phyloP scores from a whole-genome alignment of 2,888 invertebrate genomes.

The Perizoma affinitatum region DNA sequence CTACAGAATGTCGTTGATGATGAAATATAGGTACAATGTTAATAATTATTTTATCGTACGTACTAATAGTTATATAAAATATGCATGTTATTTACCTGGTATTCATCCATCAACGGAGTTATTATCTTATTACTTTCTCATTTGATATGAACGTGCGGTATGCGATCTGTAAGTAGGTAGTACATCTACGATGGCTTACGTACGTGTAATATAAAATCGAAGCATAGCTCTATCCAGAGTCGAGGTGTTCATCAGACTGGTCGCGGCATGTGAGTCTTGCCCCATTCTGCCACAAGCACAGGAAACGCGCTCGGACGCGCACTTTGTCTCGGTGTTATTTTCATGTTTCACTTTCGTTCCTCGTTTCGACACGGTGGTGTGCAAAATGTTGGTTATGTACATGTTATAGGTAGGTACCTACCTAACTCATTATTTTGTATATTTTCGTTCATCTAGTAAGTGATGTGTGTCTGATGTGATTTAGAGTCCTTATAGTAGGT shows the following conservation, averaged over 20 bases:
- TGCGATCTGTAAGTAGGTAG: slow-evolving; percentile 44
- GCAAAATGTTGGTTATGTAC: slow-evolving; percentile 22
- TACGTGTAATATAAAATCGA: slow-evolving; percentile 3
- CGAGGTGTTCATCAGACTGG: slow-evolving; percentile 3
- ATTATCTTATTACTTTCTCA: slow-evolving; percentile 61
- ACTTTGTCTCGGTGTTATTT: slow-evolving; percentile 67
- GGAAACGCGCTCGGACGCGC: slow-evolving; percentile 75
- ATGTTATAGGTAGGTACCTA: slow-evolving; percentile 4
- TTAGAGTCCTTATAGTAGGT: too few species aligned
- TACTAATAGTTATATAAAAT: slow-evolving; percentile 9
- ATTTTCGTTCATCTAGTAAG: too few species aligned
- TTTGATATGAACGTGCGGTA: slow-evolving; percentile 49
- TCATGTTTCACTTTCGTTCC: slow-evolving; percentile 72
- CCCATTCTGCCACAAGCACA: slow-evolving; percentile 61
- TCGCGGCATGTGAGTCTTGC: slow-evolving; percentile 12
- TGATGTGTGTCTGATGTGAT: too few species aligned
- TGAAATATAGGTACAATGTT: too few species aligned
- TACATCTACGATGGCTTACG: slow-evolving; percentile 1
- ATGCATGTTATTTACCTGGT: slow-evolving; percentile 60
- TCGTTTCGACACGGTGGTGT: slow-evolving; percentile 52
- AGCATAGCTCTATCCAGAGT: not conserved
- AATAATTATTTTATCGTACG: not conserved
- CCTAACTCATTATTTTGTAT: too few species aligned
- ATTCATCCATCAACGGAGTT: slow-evolving; percentile 66
- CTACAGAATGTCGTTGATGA: too few species aligned